Evolutionary conservation across 2,888 invertebrate genomes (phyloP).

Genomic region (Nomada fabriciana): DNA sequence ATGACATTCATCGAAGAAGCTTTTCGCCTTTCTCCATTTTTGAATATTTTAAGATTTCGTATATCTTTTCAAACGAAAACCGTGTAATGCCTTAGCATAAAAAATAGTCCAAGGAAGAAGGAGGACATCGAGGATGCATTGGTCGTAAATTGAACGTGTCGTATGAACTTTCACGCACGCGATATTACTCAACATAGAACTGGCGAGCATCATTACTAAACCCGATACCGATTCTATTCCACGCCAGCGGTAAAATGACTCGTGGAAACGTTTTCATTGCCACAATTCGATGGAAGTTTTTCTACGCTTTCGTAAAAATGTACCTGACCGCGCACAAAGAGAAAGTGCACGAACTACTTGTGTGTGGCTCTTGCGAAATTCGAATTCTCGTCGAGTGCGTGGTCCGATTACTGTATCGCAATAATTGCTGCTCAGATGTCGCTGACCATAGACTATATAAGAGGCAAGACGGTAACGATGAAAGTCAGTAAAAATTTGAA

Average conservation of each 20-base stretch:
- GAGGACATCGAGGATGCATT: slow-evolving; percentile 14
- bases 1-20: background rate
- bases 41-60: background rate
- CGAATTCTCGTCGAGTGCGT: slow-evolving; percentile 58
- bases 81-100: slow-evolving; percentile 5
- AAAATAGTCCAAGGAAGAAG: slow-evolving; percentile 26
- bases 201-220: slow-evolving; percentile 13
- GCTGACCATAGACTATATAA: background rate
- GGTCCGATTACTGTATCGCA: slow-evolving; percentile 50
- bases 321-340: slow-evolving; percentile 68
- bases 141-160: slow-evolving; percentile 27
- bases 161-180: slow-evolving; percentile 45
- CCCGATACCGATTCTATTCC: slow-evolving; percentile 14
- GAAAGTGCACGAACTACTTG: slow-evolving; percentile 74
- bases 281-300: slow-evolving; percentile 57
- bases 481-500: too few relatives aligned
- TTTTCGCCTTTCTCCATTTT: too few relatives aligned
- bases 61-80: background rate
- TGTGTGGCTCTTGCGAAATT: slow-evolving; percentile 74
- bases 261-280: slow-evolving; percentile 55
- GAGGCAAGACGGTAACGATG: background rate
- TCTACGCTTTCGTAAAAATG: slow-evolving; percentile 64
- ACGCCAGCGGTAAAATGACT: slow-evolving; percentile 9
- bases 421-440: background rate
- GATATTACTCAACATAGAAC: slow-evolving; percentile 47